A percentile compares a stretch with the other conserved stretches of the same genome.
These are phyloP conservation scores for Acromyrmex charruanus DNA, from an alignment of 1,140 invertebrate species.

Conservation along the genomic window DNA sequence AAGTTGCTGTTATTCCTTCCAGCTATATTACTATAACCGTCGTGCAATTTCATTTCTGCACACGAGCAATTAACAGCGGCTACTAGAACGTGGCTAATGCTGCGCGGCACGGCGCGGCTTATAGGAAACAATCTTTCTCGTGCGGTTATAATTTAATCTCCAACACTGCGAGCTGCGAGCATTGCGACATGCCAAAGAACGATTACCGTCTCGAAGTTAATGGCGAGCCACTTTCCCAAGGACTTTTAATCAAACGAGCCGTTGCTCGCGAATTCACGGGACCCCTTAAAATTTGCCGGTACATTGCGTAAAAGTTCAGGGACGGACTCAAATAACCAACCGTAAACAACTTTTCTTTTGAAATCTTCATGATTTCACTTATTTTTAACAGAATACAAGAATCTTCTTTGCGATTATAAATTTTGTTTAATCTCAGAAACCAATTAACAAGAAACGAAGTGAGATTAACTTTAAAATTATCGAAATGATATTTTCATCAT, in stretches of 20 bases:
- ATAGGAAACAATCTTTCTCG: conserved; percentile 36
- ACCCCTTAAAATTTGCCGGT: conserved; percentile 26
- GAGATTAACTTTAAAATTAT: not conserved
- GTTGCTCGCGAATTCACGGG: conserved; percentile 48
- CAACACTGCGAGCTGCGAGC: not conserved
- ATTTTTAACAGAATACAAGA: not conserved
- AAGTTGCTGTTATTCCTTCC: conserved; percentile 20
- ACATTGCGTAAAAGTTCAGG: conserved; percentile 56
- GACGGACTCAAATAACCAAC: not conserved
- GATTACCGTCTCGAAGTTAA: conserved; percentile 50
- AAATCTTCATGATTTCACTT: not conserved
- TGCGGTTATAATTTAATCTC: conserved; percentile 61
- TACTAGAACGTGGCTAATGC: conserved; percentile 23
- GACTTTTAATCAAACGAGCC: conserved; percentile 58
- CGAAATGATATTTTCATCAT: not conserved
- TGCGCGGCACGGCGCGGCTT: not conserved
- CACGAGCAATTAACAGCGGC: conserved; percentile 32
- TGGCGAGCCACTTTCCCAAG: conserved; percentile 64
- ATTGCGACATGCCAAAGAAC: conserved; percentile 46
- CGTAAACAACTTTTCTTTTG: not conserved
- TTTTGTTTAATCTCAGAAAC: not conserved
- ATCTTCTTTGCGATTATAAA: not conserved
- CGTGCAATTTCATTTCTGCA: conserved; percentile 37
- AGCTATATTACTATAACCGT: not conserved
- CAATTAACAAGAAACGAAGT: not conserved